Evolutionary conservation across 2,797 vertebrate species (phyloP), one percentile per base, ranked within the genome.

Genomic region (Labeo calbasu): DNA sequence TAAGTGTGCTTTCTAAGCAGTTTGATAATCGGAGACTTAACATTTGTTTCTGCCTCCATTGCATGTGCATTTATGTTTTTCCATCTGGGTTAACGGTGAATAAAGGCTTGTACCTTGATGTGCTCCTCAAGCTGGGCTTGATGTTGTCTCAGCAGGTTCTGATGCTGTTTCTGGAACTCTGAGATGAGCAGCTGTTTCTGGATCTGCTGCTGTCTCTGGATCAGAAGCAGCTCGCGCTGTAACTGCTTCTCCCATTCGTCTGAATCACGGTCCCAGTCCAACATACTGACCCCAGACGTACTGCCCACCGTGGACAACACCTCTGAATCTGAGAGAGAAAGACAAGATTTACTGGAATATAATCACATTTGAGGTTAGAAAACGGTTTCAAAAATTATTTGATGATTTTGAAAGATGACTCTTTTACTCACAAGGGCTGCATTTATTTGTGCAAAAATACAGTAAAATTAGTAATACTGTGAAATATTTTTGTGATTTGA

Each of bases 191-290:
- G 93, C 71, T 96, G 96, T 84, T 97, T 96, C 92, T 97, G 96
- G 87, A 97, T 95, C 85, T 97, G 96, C 86, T 97, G 96, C 90
- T 97, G 96, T 86, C 96, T 95, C 91, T 97, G 96, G 85, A 97
- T 96, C 25, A 96, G 92, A 19, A 96, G 93, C n/a, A 97, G 90
- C 17, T 97, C 96, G 84, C 95, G 93, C 89, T 97, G 96, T 5
- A 97, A 90, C 87, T 96, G 95, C 89, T 95, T 95, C 84, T 96
- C 85, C 86, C 88, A 86, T 63, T 89, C 86, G 3, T 89, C 90
- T 2, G 88, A 86, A 15, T 89, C 87, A 2, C 83, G 77, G 70
- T 89, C 87, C 87, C 89, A 87, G 66, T 90, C 89, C 12, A 85
- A 78, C 86, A 87, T 84, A 61, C 81, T 76, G 61, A 84, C 71